Evolutionary conservation across 2,113 vertebrate species (phyloP), one percentile per base, ranked within the genome.

Genomic region (Chloropsis hardwickii): DNA sequence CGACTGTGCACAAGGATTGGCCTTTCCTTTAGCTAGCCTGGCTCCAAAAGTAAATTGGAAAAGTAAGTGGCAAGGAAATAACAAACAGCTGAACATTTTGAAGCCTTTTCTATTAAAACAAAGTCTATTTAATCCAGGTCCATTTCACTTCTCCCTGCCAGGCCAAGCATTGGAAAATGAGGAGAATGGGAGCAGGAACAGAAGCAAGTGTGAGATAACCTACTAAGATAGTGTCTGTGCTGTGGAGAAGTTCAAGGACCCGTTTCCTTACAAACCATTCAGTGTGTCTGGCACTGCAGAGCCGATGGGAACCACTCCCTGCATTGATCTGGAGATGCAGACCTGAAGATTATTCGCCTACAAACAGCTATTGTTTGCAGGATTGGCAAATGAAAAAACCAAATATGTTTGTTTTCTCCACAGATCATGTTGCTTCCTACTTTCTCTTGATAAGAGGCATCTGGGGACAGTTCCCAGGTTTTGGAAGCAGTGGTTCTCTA

Each of bases 281-380:
- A 88, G 70, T 11, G 64, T 10, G 90, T 92, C 90, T 90, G 88
- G 85, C 90, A 94, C 91, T 1, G 0, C 0, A 0, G 65, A 87
- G 66, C 50, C 0, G 11, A 73, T 42, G 65, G 82, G 90, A 94
- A 84, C 92, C 65, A 28, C 90, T 93, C 86, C 92, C 82, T 54
- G 57, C 60, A 7, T 23, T 72, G 88, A 94, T 95, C 76, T 28
- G 8, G 40, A 1, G 0, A 31, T 21, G 72, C 72, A 60, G 88
- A 83, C 80, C 86, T 73, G 78, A 40, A 73, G 82, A 71, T 90
- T 95, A 92, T 92, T 95, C 94, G 60, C 82, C 94, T 92, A 88
- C 90, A 96, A 97, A 84, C 79, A 92, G 72, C 81, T 73, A 80
- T 80, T 94, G 88, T 91, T 62, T 42, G 61, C 54, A 71, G 80